These are phyloP conservation scores for Orussus abietinus DNA, from an alignment of 1,140 invertebrate species.

Conservation along the genomic window DNA sequence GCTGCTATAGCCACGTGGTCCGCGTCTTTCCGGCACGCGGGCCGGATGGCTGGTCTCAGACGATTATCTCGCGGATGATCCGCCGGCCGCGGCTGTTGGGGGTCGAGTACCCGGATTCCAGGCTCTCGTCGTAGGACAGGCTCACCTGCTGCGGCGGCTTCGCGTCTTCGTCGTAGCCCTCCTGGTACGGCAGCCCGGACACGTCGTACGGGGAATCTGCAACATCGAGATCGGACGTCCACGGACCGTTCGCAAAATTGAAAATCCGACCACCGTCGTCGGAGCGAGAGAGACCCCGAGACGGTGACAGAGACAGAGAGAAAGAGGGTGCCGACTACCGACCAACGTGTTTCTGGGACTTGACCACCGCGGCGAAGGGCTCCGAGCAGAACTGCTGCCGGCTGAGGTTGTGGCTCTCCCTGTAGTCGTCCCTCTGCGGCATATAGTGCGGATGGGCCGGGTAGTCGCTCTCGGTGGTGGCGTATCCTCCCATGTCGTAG, in stretches of 20 bases:
- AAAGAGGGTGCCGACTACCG: conserved; percentile 47
- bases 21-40: conserved; percentile 48
- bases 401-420: conserved; percentile 73
- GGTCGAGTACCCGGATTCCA: conserved; percentile 89
- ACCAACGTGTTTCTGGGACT: conserved; percentile 84
- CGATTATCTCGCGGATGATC: conserved; percentile 92
- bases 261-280: too few species aligned
- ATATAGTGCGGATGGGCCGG: conserved; percentile 75
- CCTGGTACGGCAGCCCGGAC: conserved; percentile 82
- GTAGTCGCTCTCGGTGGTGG: conserved; percentile 76
- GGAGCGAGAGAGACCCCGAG: too few species aligned
- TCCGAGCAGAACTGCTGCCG: conserved; percentile 81
- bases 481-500: conserved; percentile 81
- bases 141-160: conserved; percentile 80
- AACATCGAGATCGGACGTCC: conserved; percentile 18
- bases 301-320: neutral
- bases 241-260: conserved; percentile 6
- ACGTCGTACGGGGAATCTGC: conserved; percentile 91
- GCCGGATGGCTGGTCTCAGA: conserved; percentile 64
- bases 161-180: conserved; percentile 67
- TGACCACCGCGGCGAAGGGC: conserved; percentile 80
- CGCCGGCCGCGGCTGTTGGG: conserved; percentile 84
- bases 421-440: conserved; percentile 67
- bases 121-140: conserved; percentile 84
- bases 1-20: conserved; percentile 52